phyloP scores from a whole-genome alignment of 2,797 vertebrate genomes.

The Coracias cyanogaster region DNA sequence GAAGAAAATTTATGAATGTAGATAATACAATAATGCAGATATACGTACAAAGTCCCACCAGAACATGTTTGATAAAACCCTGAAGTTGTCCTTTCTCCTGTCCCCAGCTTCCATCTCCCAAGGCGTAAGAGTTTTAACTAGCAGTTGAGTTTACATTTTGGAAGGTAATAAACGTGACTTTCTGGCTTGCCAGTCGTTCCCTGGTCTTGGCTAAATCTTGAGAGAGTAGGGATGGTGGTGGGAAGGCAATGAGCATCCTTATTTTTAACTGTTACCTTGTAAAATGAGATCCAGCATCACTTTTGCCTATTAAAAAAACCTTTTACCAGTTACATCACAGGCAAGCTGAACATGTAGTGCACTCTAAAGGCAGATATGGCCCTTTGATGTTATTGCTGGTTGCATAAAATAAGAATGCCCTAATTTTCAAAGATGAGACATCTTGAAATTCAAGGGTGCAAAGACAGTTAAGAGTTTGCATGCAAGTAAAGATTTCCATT shows the following conservation, averaged over 20 bases:
- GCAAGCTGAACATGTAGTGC: background rate
- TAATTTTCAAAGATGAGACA: background rate
- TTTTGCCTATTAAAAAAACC: background rate
- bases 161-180: background rate
- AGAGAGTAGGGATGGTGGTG: background rate
- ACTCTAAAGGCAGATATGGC: background rate
- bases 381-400: background rate
- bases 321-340: background rate
- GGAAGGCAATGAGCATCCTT: background rate
- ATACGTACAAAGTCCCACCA: background rate
- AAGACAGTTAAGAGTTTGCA: background rate
- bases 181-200: background rate
- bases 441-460: background rate
- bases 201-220: background rate
- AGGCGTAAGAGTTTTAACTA: background rate
- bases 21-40: background rate
- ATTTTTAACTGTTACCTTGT: background rate
- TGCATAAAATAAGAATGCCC: background rate
- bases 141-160: background rate
- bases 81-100: background rate
- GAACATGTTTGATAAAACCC: background rate
- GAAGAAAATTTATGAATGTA: background rate
- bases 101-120: background rate
- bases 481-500: background rate
- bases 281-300: accelerated